phyloP scores from a whole-genome alignment of 2,888 invertebrate species.

The Limnephilus auricula region DNA sequence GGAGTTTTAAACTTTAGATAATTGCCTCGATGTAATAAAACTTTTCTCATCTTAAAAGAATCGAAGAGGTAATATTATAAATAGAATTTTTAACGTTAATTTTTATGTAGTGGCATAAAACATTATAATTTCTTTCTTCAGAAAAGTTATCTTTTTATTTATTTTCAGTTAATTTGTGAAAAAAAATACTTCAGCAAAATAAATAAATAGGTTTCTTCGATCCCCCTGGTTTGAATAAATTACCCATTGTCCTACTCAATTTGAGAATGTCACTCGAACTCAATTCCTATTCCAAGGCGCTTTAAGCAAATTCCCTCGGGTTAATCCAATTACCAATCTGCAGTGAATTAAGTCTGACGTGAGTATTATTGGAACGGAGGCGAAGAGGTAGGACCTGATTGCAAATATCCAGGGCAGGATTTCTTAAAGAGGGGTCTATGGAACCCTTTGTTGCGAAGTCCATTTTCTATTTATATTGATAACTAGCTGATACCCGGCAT shows the following conservation, averaged over 20 bases:
- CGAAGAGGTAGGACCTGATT: neutral
- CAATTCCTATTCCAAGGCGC: neutral
- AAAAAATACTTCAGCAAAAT: neutral
- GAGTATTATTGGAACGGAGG: neutral
- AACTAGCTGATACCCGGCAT: no score
- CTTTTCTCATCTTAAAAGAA: no score
- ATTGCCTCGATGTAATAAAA: no score
- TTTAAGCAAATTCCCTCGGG: neutral
- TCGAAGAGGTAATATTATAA: no score
- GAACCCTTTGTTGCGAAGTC: no score
- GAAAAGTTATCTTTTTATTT: neutral
- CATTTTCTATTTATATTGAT: no score
- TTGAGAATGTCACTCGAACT: neutral
- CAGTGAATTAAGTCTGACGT: neutral
- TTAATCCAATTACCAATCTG: conserved; percentile 6
- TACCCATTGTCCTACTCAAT: neutral
- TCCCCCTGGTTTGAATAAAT: neutral
- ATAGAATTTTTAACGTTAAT: no score
- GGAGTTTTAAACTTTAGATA: no score
- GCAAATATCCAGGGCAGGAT: neutral
- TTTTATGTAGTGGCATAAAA: no score
- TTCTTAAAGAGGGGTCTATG: no score
- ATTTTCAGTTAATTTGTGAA: neutral
- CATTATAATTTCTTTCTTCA: neutral
- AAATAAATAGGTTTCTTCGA: neutral